Evolutionary conservation across 2,797 vertebrate genomes (phyloP), one percentile per base, ranked within the genome.

Genomic region (Cephalopachus bancanus): DNA sequence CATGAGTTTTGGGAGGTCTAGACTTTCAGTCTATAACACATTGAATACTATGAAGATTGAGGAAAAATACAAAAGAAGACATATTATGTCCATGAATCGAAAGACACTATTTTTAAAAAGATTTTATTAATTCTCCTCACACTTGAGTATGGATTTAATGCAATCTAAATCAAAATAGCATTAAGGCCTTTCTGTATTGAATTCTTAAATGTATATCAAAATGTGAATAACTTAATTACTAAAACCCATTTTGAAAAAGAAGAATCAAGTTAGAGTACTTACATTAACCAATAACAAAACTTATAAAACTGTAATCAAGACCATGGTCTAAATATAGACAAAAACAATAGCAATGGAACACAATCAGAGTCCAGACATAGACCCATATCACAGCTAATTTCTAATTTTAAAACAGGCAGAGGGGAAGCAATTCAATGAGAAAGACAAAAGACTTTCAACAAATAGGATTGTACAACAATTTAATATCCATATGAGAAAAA

Each of bases 221-320:
- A 83, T 55, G 26, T 2, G 91, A 80, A 75, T 85, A 6, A 57
- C 44, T 59, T 16, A 62, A 60, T 84, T 24, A 81, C 53, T 20
- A 95, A 91, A 85, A 72, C 67, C 44, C 64, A 62, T 65, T 67
- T 76, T 67, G 11, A 78, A 64, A 85, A 78, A 76, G 49, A 92
- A 92, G 44, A 84, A 37, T 1, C 53, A 55, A 76, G 22, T 10
- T 90, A 28, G 10, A 89, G 14, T 55, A 55, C 28, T 87, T 33
- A 28, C 0, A 67, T 6, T 59, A 64, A 57, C 9, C 81, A 19
- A 64, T 44, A 78, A 51, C 9, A 92, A 87, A 33, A 67, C 59
- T n/a, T 74, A 67, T 33, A 80, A 78, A 89, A 79, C 44, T 49
- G 3, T 67, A 69, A 85, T 67, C 51, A 92, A 89, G 37, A 69